A percentile compares a stretch with the other conserved stretches of the same genome.
phyloP scores from a whole-genome alignment of 1,140 invertebrate species.

The Pogonomyrmex barbatus region DNA sequence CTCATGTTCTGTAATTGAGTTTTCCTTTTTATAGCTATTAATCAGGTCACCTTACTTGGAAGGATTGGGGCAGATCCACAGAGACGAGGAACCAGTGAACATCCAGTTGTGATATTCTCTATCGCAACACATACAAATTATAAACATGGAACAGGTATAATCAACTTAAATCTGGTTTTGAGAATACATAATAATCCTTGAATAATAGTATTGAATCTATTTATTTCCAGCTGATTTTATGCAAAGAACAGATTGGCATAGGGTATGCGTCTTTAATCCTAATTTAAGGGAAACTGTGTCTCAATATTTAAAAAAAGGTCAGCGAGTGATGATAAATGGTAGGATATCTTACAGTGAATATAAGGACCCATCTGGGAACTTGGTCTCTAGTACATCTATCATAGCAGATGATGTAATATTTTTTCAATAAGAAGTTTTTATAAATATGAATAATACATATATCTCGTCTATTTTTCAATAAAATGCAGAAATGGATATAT shows the following conservation, averaged over 20 bases:
- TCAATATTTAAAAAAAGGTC: slow-evolving; percentile 94
- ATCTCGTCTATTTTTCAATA: slow-evolving; percentile 25
- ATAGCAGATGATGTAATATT: slow-evolving; percentile 96
- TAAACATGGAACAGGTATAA: slow-evolving; percentile 87
- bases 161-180: background rate
- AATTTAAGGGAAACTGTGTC: slow-evolving; percentile 92
- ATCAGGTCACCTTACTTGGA: slow-evolving; percentile 94
- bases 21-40: slow-evolving; percentile 89
- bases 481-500: background rate
- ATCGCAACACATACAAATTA: slow-evolving; percentile 96
- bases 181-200: background rate
- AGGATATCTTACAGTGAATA: slow-evolving; percentile 95
- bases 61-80: slow-evolving; percentile 95
- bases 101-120: slow-evolving; percentile 96
- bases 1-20: background rate
- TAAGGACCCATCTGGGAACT: slow-evolving; percentile 91
- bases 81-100: slow-evolving; percentile 91
- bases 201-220: slow-evolving; percentile 18
- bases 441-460: slow-evolving; percentile 16
- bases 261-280: slow-evolving; percentile 95
- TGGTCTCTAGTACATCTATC: slow-evolving; percentile 91
- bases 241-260: slow-evolving; percentile 96
- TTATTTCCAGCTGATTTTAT: slow-evolving; percentile 90
- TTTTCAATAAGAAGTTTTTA: slow-evolving; percentile 84
- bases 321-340: slow-evolving; percentile 93